Evolutionary conservation across 2,113 vertebrate species (phyloP), one percentile per base, ranked within the genome.

Genomic region (Cyanistes caeruleus): DNA sequence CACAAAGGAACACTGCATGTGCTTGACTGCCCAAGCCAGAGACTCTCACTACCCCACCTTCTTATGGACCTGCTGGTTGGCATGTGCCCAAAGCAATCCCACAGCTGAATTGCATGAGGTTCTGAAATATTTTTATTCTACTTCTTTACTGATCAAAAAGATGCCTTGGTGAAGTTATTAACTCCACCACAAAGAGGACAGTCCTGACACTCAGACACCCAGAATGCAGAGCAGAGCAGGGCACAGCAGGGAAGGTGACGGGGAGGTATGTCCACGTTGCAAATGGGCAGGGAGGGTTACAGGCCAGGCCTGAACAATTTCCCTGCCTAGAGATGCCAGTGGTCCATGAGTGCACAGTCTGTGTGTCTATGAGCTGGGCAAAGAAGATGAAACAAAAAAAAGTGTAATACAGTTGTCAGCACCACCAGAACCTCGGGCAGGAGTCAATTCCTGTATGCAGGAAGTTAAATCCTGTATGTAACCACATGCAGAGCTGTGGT

Each of bases 191-290:
- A n/a, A 68, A 77, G 23, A 8, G 1, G 15, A 43, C 9, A 78
- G 6, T 17, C 4, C 33, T 25, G 78, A 41, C 21, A 31, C 9
- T 14, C 30, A 51, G 33, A 37, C 13, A 27, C 68, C 3, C 21
- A 46, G 39, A 67, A 68, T 13, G 12, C 28, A 44, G 67, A 58
- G 18, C 63, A 84, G 73, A 81, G 59, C 28, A 59, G 35, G 48
- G 23, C 55, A 52, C 2, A 67, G 21, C 62, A 72, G 27, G 5
- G 16, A 59, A 41, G 39, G 9, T 30, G 19, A 30, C 49, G 3
- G 19, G 5, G 7, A 6, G 39, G 35, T 80, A 8, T 48, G 13
- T 44, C 4, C 10, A 11, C 7, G 4, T 9, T 63, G 9, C 0
- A 6, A 69, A 55, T 23, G 15, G n/a, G 14, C 60, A 59, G 19